Evolutionary conservation across 2,113 vertebrate genomes (phyloP).

Genomic region (Catharus fuscescens): DNA sequence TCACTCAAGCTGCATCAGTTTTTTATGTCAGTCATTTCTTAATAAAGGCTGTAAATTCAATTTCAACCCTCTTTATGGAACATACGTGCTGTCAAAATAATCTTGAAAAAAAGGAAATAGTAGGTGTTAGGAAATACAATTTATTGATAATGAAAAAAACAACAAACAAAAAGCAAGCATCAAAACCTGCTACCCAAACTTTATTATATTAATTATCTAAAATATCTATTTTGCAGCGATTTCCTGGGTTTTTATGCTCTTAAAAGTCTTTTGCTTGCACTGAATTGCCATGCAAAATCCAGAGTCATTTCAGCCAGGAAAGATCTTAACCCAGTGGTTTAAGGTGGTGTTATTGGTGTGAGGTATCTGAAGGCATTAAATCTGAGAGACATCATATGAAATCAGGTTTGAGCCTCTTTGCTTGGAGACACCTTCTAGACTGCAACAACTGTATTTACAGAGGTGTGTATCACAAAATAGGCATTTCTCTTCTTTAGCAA

Average conservation of each 20-base stretch:
- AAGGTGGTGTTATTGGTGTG: background rate
- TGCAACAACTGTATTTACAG: background rate
- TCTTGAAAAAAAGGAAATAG: background rate
- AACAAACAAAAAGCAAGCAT: background rate
- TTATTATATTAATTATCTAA: slow-evolving; percentile 7
- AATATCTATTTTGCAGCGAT: background rate
- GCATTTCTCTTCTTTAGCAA: background rate
- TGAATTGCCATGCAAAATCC: slow-evolving; percentile 29
- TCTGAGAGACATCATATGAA: background rate
- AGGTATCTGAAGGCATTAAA: background rate
- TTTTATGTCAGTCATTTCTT: background rate
- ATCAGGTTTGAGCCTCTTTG: background rate
- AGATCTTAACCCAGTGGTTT: background rate
- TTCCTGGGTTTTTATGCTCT: background rate
- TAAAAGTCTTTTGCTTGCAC: slow-evolving; percentile 27
- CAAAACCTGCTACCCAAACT: background rate
- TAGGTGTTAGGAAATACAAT: background rate
- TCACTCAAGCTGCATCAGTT: background rate
- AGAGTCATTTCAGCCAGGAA: slow-evolving; percentile 20
- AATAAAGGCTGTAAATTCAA: background rate
- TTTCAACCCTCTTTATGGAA: background rate
- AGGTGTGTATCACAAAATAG: background rate
- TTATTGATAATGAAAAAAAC: background rate
- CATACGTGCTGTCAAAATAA: slow-evolving; percentile 5
- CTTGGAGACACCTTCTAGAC: background rate